A percentile compares a stretch with the other conserved stretches of the same genome.
phyloP scores from a whole-genome alignment of 2,113 vertebrate genomes.

The Ciconia stormi region DNA sequence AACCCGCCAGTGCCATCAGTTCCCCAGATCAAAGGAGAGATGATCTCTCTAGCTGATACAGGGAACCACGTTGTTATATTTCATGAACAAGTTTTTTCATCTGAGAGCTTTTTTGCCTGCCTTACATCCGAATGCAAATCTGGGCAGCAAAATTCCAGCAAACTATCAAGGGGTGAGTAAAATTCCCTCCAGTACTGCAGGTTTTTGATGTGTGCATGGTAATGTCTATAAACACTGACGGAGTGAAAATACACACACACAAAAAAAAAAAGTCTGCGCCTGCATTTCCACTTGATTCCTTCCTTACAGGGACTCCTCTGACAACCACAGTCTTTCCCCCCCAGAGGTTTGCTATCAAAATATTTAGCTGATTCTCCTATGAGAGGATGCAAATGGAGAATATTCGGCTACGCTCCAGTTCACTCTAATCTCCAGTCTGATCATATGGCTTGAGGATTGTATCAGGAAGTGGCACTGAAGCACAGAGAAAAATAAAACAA shows the following conservation, averaged over 20 bases:
- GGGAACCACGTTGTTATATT: not conserved
- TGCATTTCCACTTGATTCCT: not conserved
- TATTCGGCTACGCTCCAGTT: not conserved
- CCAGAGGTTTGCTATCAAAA: not conserved
- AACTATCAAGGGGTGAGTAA: not conserved
- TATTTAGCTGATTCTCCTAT: not conserved
- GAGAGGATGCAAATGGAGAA: not conserved
- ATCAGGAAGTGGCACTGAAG: not conserved
- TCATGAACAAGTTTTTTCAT: not conserved
- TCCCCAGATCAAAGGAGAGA: not conserved
- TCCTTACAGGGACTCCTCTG: not conserved
- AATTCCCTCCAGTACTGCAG: not conserved
- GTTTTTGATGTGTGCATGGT: not conserved
- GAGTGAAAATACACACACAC: not conserved
- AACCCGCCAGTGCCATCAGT: accelerated
- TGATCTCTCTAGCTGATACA: not conserved
- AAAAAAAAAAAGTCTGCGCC: not conserved
- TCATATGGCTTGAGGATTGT: not conserved
- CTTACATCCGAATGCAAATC: not conserved
- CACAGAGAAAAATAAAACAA: not conserved
- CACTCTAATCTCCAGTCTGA: not conserved
- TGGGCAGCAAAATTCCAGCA: not conserved
- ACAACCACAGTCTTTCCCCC: not conserved
- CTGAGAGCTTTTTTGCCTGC: not conserved
- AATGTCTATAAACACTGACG: not conserved